Evolutionary conservation across 2,888 invertebrate genomes (phyloP), one percentile per base, ranked within the genome.

Genomic region (Hirtodrosophila trivittata): DNA sequence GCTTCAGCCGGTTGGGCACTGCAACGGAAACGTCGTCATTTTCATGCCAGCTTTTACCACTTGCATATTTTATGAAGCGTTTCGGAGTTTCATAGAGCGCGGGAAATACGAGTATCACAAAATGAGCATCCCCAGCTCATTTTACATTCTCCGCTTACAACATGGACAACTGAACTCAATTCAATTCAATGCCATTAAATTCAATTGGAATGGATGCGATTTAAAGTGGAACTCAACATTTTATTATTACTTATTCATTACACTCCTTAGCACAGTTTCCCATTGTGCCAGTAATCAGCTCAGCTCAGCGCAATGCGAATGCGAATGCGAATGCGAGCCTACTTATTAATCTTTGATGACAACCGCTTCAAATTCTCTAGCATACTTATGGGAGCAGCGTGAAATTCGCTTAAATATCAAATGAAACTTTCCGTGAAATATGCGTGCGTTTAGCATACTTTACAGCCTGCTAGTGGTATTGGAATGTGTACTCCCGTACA

Each of bases 51-150:
- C 86, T 78, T 78, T 78, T 58, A 21, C 18, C 60, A 59, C 60
- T 73, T 82, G 83, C 73, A 80, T 82, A 78, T 76, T 82, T 82
- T 50, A 80, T 85, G 83, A 82, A 55, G 38, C 54, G 42, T 14
- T 21, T 21, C 33, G 10, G 25, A 25, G 16, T 8, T 50, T 32
- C 30, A 47, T n/a, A 33, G 12, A n/a, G 50, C 21, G n/a, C n/a
- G n/a, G n/a, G n/a, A n/a, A n/a, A n/a, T n/a, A 16, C 26, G 47
- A 38, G 25, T 56, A 43, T 50, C 21, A 18, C 33, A 39, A 52
- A 68, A 59, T 51, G 51, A 64, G 50, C 59, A 51, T 26, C 33
- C 21, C 38, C 59, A 51, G 28, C 33, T 28, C 38, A 47, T 43
- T 47, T 64, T 45, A 21, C 59, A 33, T 46, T 45, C 38, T 25